Evolutionary conservation across 2,797 vertebrate species (phyloP).

Genomic region (Lagodon rhomboides): DNA sequence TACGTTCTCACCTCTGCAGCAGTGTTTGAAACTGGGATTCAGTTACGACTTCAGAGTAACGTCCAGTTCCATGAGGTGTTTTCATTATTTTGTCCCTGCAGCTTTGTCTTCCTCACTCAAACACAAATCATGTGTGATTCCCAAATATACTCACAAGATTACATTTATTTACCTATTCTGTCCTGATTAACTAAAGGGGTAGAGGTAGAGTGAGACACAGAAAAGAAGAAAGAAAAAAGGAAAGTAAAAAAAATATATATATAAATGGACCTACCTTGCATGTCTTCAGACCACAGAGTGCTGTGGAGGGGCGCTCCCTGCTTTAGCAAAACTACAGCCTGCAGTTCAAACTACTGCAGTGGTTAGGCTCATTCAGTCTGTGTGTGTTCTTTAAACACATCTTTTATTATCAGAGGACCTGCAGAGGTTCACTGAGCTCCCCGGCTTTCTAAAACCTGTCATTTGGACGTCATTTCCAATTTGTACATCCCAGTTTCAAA

Average conservation of each 20-base stretch:
- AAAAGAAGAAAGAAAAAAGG: background rate
- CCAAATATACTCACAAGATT: background rate
- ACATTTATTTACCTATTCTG: background rate
- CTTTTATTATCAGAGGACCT: slow-evolving; percentile 86
- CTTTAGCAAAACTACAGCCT: slow-evolving; percentile 87
- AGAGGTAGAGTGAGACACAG: background rate
- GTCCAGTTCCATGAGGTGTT: background rate
- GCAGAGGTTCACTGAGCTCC: slow-evolving; percentile 95
- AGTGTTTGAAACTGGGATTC: background rate
- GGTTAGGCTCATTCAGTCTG: slow-evolving; percentile 86
- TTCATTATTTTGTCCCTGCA: slow-evolving; percentile 5
- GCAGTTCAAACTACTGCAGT: slow-evolving; percentile 89
- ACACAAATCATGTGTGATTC: background rate
- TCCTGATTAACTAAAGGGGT: background rate
- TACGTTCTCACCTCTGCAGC: background rate
- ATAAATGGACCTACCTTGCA: slow-evolving; percentile 61
- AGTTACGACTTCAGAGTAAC: background rate
- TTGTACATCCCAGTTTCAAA: background rate
- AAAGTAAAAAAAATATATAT: background rate
- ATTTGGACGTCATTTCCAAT: background rate
- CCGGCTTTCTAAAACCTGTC: background rate
- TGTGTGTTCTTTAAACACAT: slow-evolving; percentile 83
- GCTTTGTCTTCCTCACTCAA: slow-evolving; percentile 2
- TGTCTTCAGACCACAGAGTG: slow-evolving; percentile 87
- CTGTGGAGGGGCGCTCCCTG: slow-evolving; percentile 99